A percentile compares a stretch with the other conserved stretches of the same genome.
phyloP scores from a whole-genome alignment of 2,797 vertebrate species.

The Melanogrammus aeglefinus region DNA sequence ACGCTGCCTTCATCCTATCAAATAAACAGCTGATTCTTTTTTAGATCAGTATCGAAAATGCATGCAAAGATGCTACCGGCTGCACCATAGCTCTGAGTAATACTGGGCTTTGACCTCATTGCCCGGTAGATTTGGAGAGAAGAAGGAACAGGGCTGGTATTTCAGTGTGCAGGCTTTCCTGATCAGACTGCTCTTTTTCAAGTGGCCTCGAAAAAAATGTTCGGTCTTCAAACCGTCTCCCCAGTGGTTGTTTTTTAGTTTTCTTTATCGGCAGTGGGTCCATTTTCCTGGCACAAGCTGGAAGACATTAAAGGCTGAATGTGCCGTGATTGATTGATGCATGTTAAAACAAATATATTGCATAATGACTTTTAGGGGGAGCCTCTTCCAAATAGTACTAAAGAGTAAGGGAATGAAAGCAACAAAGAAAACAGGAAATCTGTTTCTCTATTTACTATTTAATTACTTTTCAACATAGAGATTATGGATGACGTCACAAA shows the following conservation, averaged over 20 bases:
- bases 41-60: slow-evolving; percentile 27
- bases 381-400: not conserved
- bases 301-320: slow-evolving; percentile 72
- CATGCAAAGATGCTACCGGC: slow-evolving; percentile 21
- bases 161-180: slow-evolving; percentile 26
- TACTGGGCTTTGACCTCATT: slow-evolving; percentile 22
- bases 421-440: slow-evolving; percentile 10
- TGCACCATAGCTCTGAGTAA: not conserved
- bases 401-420: slow-evolving; percentile 25
- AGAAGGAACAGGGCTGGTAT: slow-evolving; percentile 27
- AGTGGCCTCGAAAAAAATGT: slow-evolving; percentile 47
- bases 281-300: slow-evolving; percentile 66
- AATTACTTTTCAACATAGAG: not conserved
- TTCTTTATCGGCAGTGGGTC: slow-evolving; percentile 73
- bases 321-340: slow-evolving; percentile 40
- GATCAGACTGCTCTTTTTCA: slow-evolving; percentile 22
- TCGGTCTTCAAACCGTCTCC: slow-evolving; percentile 59
- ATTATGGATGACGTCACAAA: not conserved
- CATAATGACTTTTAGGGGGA: not conserved
- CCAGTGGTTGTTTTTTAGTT: slow-evolving; percentile 61
- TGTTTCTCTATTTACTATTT: not conserved
- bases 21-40: slow-evolving; percentile 21
- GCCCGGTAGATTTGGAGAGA: slow-evolving; percentile 43
- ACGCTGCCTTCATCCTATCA: slow-evolving; percentile 33
- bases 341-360: slow-evolving; percentile 8